Base-by-base conservation (phyloP, 2,797 vertebrate genomes). In the Cirrhinus molitorella region DNA sequence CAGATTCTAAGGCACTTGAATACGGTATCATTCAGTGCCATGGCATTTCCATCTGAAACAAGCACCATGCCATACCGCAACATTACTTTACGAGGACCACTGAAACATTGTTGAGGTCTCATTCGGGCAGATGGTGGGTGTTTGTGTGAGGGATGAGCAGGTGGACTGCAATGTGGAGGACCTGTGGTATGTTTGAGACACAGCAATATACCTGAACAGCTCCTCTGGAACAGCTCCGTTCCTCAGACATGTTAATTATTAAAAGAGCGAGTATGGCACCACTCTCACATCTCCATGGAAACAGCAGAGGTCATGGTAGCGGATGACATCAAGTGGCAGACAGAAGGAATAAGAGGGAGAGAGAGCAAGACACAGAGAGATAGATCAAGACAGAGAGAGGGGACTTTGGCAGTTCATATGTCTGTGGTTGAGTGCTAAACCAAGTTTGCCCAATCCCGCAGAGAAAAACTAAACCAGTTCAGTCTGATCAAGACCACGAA, bases 231-330 rank as follows among this genome's bases (percentile, higher is more conserved):
- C 49, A 81, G 76, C 75, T 77, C 43, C 25, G 11, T 80, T 85
- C 67, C 83, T 73, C 47, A 85, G 86, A 85, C 65, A 21, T 81
- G 85, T 88, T 85, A 83, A 88, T 85, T 87, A 88, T 87, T 87
- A 81, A 88, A 80, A 47, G 80, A 66, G 76, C 21, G 43, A 75
- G 53, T 87, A 87, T 85, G 78, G 81, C 81, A 79, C 76, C 31
- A 34, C 61, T 81, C 83, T 81, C 80, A 80, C 28, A 80, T 85
- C 86, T 71, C 84, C 87, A 88, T 85, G 85, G 87, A 84, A 87
- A 88, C 87, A 77, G 78, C 45, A 83, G 79, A 82, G 85, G 87
- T 88, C 87, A 88, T 72, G 71, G 34, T 83, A 40, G 68, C 40
- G 55, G 85, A 80, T 79, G 78, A 70, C 68, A 84, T 75, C 74